Base-by-base conservation (phyloP, 1,140 invertebrate genomes). In the Agrypnia vestita region DNA sequence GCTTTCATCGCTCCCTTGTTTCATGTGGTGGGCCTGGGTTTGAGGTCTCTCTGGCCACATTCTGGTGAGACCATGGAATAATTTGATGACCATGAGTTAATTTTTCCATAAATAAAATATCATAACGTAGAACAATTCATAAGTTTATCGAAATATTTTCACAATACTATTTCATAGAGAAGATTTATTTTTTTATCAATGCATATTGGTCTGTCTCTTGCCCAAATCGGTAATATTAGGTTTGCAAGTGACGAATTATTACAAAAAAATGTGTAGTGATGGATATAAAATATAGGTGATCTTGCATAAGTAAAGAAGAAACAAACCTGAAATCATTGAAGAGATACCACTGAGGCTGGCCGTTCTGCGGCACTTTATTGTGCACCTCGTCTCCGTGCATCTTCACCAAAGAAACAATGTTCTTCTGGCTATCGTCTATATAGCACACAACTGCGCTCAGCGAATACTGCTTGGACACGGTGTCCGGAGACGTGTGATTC, bases 241-340 rank as follows among this genome's bases (percentile, higher is more conserved):
- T 43, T 19, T 56, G 46, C 59, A 67, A 74, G 47, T 47, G 47
- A 67, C 35, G 25, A 77, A 69, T 56, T 46, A n/a, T n/a, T 67
- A 69, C 15, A 79, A 15, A 21, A 62, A 62, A 62, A 21, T 15
- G 17, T 53, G n/a, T n/a, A n/a, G n/a, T n/a, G n/a, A n/a, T 53
- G 51, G n/a, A 56, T 15, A 56, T 7, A 56, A 35, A 6, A 35
- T 35, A 3, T 15, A 56, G 17, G 10, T 49, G 47, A 67, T 74
- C 10, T 46, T 35, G 6, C 1, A 6, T 35, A 35, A 35, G 25
- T 35, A 35, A 35, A 35, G 25, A 35, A 13, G 15, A 79, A 21
- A 84, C 85, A 88, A 86, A 93, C 94, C 93, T 91, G 85, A 98
- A 95, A 90, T 98, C 97, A 86, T 98, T 98, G 85, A 98, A 98